A percentile compares a stretch with the other conserved stretches of the same genome.
phyloP scores from a whole-genome alignment of 2,113 vertebrate genomes.

The Oncorhynchus keta region DNA sequence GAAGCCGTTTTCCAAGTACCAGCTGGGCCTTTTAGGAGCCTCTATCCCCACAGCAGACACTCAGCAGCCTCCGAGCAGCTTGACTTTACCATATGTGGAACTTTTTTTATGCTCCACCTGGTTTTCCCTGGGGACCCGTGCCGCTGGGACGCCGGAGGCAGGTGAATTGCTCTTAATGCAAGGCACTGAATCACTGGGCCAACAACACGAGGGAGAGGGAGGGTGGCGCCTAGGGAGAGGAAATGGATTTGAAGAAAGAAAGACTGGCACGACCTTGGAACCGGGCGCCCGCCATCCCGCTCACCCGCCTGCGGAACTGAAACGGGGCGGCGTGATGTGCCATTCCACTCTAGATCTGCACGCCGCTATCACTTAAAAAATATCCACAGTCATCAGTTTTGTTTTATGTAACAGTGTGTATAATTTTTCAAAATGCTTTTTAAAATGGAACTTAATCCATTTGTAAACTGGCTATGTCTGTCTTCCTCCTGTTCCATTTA shows the following conservation, averaged over 20 bases:
- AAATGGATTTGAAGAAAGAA: slow-evolving; percentile 95
- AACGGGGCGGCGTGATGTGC: slow-evolving; percentile 81
- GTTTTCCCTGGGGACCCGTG: slow-evolving; percentile 86
- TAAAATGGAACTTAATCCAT: slow-evolving; percentile 75
- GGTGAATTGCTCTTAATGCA: slow-evolving; percentile 99
- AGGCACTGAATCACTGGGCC: slow-evolving; percentile 99
- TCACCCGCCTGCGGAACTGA: slow-evolving; percentile 78
- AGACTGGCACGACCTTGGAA: slow-evolving; percentile 95
- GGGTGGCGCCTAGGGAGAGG: slow-evolving; percentile 88
- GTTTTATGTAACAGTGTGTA: slow-evolving; percentile 69
- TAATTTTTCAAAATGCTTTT: slow-evolving; percentile 63
- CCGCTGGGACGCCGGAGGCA: slow-evolving; percentile 96
- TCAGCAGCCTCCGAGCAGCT: slow-evolving; percentile 98
- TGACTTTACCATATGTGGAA: slow-evolving; percentile 99
- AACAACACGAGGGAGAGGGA: slow-evolving; percentile 86
- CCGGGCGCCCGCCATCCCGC: slow-evolving; percentile 41
- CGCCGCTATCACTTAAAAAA: slow-evolving; percentile 29
- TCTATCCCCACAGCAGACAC: slow-evolving; percentile 98
- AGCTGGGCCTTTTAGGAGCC: slow-evolving; percentile 99
- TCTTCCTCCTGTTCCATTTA: slow-evolving; percentile 61
- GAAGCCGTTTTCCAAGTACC: slow-evolving; percentile 98
- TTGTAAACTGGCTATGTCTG: slow-evolving; percentile 70
- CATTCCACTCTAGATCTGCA: slow-evolving; percentile 63
- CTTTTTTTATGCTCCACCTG: slow-evolving; percentile 97
- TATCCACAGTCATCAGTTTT: slow-evolving; percentile 14